Base-by-base conservation (phyloP, 2,113 vertebrate species). In the Ctenomys sociabilis region DNA sequence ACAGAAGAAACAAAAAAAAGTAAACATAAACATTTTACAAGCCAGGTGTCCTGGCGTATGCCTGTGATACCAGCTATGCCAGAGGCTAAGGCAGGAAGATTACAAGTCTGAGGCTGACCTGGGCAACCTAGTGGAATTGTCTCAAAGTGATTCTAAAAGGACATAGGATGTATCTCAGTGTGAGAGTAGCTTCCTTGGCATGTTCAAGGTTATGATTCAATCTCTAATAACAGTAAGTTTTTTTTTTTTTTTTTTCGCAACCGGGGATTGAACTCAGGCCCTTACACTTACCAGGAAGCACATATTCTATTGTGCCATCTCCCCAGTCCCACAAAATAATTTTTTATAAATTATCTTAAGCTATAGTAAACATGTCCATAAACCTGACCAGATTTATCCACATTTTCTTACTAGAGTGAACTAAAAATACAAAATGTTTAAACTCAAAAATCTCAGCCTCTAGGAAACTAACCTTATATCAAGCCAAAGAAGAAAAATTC, bases 381-480 rank as follows among this genome's bases (percentile, higher is more conserved):
- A 96, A 93, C 77, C 2, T 89, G 68, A 72, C 45, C n/a, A n/a
- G n/a, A 93, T 80, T 68, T 37, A 45, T 80, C 49, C 30, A 17
- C 86, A 84, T 95, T 96, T 94, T 85, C 43, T 95, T 52, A 85
- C 7, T 35, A 84, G 52, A 93, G 84, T 93, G 66, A 91, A 82
- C 82, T 82, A 84, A 73, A 17, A 88, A 28, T 73, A 64, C 59
- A 96, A 96, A 75, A 85, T 80, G 16, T 91, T 66, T 81, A 94
- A 88, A 72, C 40, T 84, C 45, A 94, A 64, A 92, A 68, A 75
- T 92, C 49, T 90, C 59, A 90, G 64, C 52, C 45, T 81, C 11
- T 92, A 92, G 78, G 64, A 84, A 92, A 90, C 35, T 89, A 92
- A 70, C 30, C 43, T 13, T 94, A 13, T 72, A 97, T 70, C 10